A percentile compares a stretch with the other conserved stretches of the same genome.
These are phyloP conservation scores for Zygaena filipendulae DNA, from an alignment of 2,888 invertebrate species.

Conservation along the genomic window DNA sequence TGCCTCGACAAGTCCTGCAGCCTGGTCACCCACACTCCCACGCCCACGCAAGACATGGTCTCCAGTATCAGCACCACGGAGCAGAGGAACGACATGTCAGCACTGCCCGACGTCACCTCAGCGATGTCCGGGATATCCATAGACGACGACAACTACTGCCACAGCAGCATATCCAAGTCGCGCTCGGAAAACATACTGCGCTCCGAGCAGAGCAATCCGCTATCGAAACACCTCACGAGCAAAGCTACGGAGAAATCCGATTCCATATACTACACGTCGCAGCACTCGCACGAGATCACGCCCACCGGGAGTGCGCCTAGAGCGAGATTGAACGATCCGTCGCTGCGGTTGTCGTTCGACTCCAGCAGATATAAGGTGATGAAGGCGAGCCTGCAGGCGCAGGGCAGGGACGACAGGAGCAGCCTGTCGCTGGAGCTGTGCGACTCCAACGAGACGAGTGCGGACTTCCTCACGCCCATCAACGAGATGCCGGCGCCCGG, in stretches of 20 bases:
- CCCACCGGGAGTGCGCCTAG: conserved; percentile 47
- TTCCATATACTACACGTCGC: conserved; percentile 59
- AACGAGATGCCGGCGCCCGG: conserved; percentile 62
- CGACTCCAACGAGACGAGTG: conserved; percentile 62
- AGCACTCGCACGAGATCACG: conserved; percentile 57
- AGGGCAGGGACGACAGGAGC: conserved; percentile 44
- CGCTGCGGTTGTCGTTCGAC: conserved; percentile 50
- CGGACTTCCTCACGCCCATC: conserved; percentile 60
- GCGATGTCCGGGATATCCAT: conserved; percentile 64
- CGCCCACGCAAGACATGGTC: conserved; percentile 64
- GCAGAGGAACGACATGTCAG: conserved; percentile 53
- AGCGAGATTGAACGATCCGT: conserved; percentile 45
- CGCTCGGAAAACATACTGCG: conserved; percentile 57
- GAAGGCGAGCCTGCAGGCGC: conserved; percentile 34
- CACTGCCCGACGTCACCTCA: conserved; percentile 53
- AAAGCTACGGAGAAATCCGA: conserved; percentile 51
- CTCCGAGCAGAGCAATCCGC: conserved; percentile 46
- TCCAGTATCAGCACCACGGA: conserved; percentile 62
- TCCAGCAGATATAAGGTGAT: conserved; percentile 49
- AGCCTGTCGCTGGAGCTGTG: conserved; percentile 57
- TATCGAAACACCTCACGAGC: conserved; percentile 26
- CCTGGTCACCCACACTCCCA: conserved; percentile 57
- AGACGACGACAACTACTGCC: conserved; percentile 56
- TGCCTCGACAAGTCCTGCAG: conserved; percentile 61
- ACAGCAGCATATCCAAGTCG: conserved; percentile 58